Evolutionary conservation across 2,888 invertebrate genomes (phyloP), one percentile per base, ranked within the genome.

Genomic region (Ethmia dodecea): DNA sequence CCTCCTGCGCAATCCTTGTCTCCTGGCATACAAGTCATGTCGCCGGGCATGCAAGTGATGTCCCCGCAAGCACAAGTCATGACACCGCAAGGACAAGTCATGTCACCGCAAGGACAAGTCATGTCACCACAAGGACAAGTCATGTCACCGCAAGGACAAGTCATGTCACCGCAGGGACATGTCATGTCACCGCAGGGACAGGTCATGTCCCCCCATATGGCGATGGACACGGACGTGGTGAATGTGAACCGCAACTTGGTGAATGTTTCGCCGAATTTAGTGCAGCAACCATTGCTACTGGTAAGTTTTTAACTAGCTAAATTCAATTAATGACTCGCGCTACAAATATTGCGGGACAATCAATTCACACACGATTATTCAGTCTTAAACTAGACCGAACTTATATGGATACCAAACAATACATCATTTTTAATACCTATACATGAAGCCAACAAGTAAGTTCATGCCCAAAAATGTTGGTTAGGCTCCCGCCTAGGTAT

Each of bases 271-370:
- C 52, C 59, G 3, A 51, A 48, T 16, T 35, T 52, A 18, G 42
- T 49, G 24, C 56, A 55, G 39, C 62, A 59, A 38, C 44, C 47
- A 16, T 42, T 38, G 27, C 59, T 54, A 5, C 59, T 57, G 56
- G 63, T 58, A 12, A 45, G 39, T 9, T 26, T 26, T 11, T 11
- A 26, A n/a, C n/a, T n/a, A n/a, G n/a, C n/a, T n/a, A n/a, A n/a
- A n/a, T n/a, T n/a, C n/a, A n/a, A n/a, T n/a, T n/a, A n/a, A n/a
- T n/a, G n/a, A n/a, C n/a, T n/a, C n/a, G n/a, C n/a, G n/a, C n/a
- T n/a, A n/a, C n/a, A n/a, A n/a, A n/a, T n/a, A n/a, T n/a, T n/a
- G n/a, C n/a, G n/a, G n/a, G n/a, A n/a, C n/a, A n/a, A n/a, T n/a
- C n/a, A n/a, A n/a, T n/a, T n/a, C n/a, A n/a, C n/a, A n/a, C n/a